Evolutionary conservation across 2,113 vertebrate species (phyloP).

Genomic region (Montifringilla adamsi): DNA sequence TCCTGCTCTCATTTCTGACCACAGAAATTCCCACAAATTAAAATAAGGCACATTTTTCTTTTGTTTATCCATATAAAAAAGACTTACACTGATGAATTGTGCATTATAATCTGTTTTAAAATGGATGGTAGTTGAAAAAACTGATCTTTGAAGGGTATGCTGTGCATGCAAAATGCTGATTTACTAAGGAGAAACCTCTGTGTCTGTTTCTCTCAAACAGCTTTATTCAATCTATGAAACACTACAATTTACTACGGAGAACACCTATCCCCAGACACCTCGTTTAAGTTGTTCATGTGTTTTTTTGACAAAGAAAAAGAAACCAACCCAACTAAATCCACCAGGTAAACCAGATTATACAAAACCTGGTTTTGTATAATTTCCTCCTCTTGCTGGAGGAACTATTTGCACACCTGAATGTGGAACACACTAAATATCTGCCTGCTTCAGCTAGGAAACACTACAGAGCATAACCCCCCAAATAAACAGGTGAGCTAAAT

Average conservation of each 20-base stretch:
- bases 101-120: not conserved
- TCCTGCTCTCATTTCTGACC: not conserved
- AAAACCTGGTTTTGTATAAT: not conserved
- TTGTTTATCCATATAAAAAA: not conserved
- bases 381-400: not conserved
- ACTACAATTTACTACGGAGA: not conserved
- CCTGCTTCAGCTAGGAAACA: not conserved
- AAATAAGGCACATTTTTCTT: not conserved
- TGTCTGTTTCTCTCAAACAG: not conserved
- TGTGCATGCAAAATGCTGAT: not conserved
- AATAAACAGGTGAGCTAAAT: not conserved
- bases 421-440: not conserved
- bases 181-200: not conserved
- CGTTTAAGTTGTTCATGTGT: not conserved
- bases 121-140: not conserved
- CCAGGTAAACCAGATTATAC: not conserved
- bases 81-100: not conserved
- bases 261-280: not conserved
- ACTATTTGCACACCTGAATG: not conserved
- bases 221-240: not conserved
- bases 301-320: not conserved
- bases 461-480: not conserved
- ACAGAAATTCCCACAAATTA: not conserved
- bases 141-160: not conserved
- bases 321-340: not conserved